Evolutionary conservation across 2,113 vertebrate genomes (phyloP).

Genomic region (Phyllostomus hastatus): DNA sequence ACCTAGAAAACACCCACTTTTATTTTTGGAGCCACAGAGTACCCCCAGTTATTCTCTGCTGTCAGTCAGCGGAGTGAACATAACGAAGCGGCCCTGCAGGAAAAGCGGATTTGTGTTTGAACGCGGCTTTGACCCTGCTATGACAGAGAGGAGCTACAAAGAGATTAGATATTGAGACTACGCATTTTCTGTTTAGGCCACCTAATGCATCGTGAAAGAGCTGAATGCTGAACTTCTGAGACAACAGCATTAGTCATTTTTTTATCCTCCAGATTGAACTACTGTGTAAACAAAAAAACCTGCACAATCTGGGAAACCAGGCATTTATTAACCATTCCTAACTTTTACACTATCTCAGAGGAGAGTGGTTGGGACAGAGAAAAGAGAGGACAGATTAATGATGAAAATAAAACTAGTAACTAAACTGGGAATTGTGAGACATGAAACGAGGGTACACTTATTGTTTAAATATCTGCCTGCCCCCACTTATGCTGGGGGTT

Average conservation of each 20-base stretch:
- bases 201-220: neutral
- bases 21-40: neutral
- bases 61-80: neutral
- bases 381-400: neutral
- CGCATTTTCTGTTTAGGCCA: neutral
- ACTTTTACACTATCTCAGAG: neutral
- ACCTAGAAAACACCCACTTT: conserved; percentile 11
- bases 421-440: neutral
- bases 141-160: neutral
- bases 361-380: no score
- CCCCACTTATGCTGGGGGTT: neutral
- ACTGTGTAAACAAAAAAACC: neutral
- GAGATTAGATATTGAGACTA: neutral
- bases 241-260: neutral
- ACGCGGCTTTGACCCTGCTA: neutral
- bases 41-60: neutral
- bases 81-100: neutral
- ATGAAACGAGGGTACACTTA: no score
- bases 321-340: neutral
- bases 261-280: neutral
- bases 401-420: neutral
- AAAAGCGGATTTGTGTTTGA: neutral
- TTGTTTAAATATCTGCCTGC: neutral
- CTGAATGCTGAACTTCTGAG: neutral
- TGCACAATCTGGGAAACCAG: neutral